A percentile compares a stretch with the other conserved stretches of the same genome.
phyloP scores from a whole-genome alignment of 1,140 invertebrate genomes.

The Panagrolaimus sp. region DNA sequence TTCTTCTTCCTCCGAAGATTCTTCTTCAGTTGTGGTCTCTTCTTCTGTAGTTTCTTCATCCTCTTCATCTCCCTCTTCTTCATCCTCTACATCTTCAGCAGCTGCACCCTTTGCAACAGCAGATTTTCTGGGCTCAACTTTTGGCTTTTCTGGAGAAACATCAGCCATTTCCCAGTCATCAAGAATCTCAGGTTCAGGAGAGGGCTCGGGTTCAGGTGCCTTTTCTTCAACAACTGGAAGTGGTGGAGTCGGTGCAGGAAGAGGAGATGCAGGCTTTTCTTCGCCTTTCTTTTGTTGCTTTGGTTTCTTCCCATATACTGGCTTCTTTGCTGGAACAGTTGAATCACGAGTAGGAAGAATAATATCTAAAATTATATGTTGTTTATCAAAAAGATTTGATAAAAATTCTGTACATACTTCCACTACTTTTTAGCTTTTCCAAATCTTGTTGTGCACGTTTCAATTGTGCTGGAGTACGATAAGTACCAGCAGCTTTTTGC shows the following conservation, averaged over 20 bases:
- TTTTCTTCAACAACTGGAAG: background rate
- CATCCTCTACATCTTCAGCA: conserved; percentile 28
- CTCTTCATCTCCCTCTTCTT: conserved; percentile 40
- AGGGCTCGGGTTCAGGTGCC: conserved; percentile 5
- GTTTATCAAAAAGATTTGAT: conserved; percentile 9
- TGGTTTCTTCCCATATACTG: conserved; percentile 33
- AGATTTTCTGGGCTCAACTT: background rate
- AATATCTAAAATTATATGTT: conserved; percentile 16
- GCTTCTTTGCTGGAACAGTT: conserved; percentile 20
- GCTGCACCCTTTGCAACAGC: background rate
- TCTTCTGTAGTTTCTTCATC: conserved; percentile 22
- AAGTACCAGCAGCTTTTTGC: conserved; percentile 55
- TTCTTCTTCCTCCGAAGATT: conserved; percentile 28
- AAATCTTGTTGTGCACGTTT: conserved; percentile 12
- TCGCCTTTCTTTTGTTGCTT: conserved; percentile 1
- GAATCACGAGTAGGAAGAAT: conserved; percentile 25
- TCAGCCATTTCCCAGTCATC: conserved; percentile 41
- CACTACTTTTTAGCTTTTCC: conserved; percentile 23
- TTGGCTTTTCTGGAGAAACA: conserved; percentile 1
- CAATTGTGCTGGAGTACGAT: conserved; percentile 42
- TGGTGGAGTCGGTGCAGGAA: conserved; percentile 1
- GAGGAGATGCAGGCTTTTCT: conserved; percentile 20
- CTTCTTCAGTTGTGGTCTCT: conserved; percentile 32
- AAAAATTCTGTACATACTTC: too few relatives aligned
- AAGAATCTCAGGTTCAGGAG: conserved; percentile 21